phyloP scores from a whole-genome alignment of 2,888 invertebrate species.

The Notocelia uddmanniana region DNA sequence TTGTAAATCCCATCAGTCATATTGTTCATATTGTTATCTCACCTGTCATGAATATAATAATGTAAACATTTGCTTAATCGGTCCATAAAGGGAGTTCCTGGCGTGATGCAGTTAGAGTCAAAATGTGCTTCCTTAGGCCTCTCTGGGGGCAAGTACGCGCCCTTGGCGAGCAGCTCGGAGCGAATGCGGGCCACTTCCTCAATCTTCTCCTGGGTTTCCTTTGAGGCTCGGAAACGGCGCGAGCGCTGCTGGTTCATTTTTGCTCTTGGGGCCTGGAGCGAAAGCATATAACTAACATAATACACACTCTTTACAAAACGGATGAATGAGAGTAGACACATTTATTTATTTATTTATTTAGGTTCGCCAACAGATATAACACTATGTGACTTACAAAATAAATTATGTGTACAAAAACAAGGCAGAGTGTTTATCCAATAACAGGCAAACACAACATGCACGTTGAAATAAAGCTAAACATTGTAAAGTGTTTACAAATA shows the following conservation, averaged over 20 bases:
- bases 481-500: too few species aligned
- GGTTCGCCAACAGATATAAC: too few species aligned
- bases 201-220: conserved; percentile 96
- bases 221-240: conserved; percentile 97
- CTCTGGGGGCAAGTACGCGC: conserved; percentile 92
- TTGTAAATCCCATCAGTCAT: too few species aligned
- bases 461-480: too few species aligned
- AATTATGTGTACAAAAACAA: too few species aligned
- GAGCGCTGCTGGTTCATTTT: conserved; percentile 99
- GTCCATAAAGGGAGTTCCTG: conserved; percentile 99
- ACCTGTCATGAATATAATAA: conserved; percentile 94
- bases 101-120: conserved; percentile 99
- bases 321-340: too few species aligned
- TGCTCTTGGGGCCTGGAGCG: conserved; percentile 94
- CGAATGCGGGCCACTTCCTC: conserved; percentile 93
- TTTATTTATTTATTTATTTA: too few species aligned
- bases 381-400: too few species aligned
- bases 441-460: too few species aligned
- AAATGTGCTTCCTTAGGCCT: conserved; percentile 97
- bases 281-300: background rate
- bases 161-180: conserved; percentile 89
- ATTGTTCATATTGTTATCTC: conserved; percentile 30
- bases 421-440: too few species aligned
- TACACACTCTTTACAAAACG: too few species aligned
- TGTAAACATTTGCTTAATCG: conserved; percentile 93